Evolutionary conservation across 2,797 vertebrate species (phyloP).

Genomic region (Channallabes apus): DNA sequence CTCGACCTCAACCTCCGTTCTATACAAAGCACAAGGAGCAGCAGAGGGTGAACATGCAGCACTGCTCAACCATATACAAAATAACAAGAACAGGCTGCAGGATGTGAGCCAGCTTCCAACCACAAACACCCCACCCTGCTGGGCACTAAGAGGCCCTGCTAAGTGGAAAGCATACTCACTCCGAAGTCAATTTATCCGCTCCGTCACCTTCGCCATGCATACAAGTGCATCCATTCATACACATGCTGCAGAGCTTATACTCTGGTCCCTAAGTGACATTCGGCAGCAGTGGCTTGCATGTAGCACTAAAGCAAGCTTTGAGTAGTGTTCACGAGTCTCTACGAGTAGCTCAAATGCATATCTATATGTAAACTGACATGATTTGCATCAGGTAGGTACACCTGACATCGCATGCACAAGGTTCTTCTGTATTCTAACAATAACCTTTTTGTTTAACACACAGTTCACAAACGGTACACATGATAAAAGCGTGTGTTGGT

Average conservation of each 20-base stretch:
- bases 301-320: conserved; percentile 30
- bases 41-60: conserved; percentile 66
- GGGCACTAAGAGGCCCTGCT: conserved; percentile 57
- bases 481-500: background rate
- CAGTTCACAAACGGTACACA: background rate
- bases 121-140: conserved; percentile 48
- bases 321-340: background rate
- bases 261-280: conserved; percentile 54
- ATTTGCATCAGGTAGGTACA: conserved; percentile 13
- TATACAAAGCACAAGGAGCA: conserved; percentile 56
- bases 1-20: background rate
- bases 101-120: conserved; percentile 45
- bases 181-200: conserved; percentile 59
- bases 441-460: background rate
- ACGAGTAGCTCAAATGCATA: background rate
- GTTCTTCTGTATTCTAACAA: conserved; percentile 3
- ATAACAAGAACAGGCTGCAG: conserved; percentile 55
- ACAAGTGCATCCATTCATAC: conserved; percentile 73
- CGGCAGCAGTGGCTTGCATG: conserved; percentile 57
- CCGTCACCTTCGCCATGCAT: conserved; percentile 57
- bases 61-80: conserved; percentile 63
- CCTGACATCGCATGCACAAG: background rate
- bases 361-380: background rate
- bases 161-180: conserved; percentile 66
- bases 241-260: conserved; percentile 53